Percentiles rank a stretch among this genome's conserved stretches.
phyloP scores from a whole-genome alignment of 92 coral and sea anemone genomes.

The Parazoanthus swiftii region DNA sequence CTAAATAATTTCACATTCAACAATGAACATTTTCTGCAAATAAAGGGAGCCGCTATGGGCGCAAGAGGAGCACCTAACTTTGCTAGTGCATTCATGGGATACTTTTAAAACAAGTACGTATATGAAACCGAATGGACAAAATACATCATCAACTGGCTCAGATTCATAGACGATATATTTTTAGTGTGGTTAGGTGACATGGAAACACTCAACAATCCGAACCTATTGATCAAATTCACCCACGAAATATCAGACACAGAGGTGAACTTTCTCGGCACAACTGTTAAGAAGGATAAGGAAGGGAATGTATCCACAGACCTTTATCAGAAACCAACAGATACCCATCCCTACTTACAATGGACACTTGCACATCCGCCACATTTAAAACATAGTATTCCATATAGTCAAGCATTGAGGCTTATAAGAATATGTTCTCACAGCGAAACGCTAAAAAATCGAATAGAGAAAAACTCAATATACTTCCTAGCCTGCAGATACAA shows the following conservation, averaged over 20 bases:
- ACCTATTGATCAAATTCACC: conserved; percentile 44
- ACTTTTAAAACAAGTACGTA: conserved; percentile 40
- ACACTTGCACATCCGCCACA: too few species aligned
- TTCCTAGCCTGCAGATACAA: conserved; percentile 47
- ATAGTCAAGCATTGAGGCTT: background rate
- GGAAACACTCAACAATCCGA: conserved; percentile 26
- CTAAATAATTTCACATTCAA: conserved; percentile 38
- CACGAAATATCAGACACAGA: conserved; percentile 36
- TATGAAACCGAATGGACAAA: conserved; percentile 44
- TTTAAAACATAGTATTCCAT: too few species aligned
- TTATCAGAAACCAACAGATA: too few species aligned
- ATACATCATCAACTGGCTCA: conserved; percentile 39
- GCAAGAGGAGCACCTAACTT: conserved; percentile 45
- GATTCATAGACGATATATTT: conserved; percentile 49
- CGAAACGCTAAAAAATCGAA: conserved; percentile 35
- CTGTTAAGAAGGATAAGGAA: conserved; percentile 32
- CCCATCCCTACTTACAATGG: too few species aligned
- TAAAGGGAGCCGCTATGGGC: conserved; percentile 54
- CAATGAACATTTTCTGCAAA: background rate
- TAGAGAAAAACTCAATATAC: conserved; percentile 34
- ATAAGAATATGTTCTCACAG: conserved; percentile 38
- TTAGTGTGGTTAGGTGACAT: conserved; percentile 25
- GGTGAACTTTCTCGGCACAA: conserved; percentile 49
- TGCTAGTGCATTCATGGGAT: conserved; percentile 51
- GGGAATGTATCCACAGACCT: too few species aligned